Evolutionary conservation across 2,797 vertebrate species (phyloP).

Genomic region (Muscicapa comitata): DNA sequence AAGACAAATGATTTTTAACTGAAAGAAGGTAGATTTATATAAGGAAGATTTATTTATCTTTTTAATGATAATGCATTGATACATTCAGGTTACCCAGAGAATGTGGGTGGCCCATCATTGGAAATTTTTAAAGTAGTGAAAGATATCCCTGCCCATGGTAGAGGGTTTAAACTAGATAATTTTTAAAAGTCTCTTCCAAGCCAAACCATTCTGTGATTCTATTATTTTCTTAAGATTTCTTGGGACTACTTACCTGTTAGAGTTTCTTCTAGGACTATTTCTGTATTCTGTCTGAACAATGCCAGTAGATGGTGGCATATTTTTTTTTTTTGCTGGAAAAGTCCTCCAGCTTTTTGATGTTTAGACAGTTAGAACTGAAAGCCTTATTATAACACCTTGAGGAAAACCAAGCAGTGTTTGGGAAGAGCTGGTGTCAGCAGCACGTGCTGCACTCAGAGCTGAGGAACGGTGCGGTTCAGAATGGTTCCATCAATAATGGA

Average conservation of each 20-base stretch:
- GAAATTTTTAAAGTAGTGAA: background rate
- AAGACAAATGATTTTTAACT: background rate
- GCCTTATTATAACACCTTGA: background rate
- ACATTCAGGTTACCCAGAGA: background rate
- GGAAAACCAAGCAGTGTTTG: background rate
- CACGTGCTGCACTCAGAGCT: rapidly evolving
- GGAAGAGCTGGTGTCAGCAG: background rate
- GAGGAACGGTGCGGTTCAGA: rapidly evolving
- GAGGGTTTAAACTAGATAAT: background rate
- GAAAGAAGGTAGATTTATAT: background rate
- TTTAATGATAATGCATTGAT: background rate
- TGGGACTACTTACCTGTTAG: background rate
- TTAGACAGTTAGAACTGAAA: background rate
- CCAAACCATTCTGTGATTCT: background rate
- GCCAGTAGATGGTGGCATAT: background rate
- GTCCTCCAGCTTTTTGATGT: background rate
- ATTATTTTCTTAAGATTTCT: background rate
- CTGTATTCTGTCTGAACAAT: background rate
- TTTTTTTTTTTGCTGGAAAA: background rate
- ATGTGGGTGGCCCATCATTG: background rate
- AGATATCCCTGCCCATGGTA: background rate
- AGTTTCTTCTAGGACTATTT: background rate
- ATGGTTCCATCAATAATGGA: background rate
- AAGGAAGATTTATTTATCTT: background rate
- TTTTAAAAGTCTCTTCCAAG: background rate